Conservation (phyloP, 2,113 vertebrate genomes). For the Scartelaos histophorus region DNA sequence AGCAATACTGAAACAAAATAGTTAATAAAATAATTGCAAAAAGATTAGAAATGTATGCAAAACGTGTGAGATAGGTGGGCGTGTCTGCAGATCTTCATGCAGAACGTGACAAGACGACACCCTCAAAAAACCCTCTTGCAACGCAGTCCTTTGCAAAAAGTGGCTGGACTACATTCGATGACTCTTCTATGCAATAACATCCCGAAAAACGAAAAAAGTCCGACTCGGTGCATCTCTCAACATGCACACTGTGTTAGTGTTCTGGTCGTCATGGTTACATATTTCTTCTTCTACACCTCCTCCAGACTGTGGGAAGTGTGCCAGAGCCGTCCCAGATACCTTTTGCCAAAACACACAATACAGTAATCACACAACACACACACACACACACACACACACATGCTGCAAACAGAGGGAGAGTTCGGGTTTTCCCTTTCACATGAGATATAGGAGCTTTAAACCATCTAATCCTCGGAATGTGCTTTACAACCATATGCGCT, state of each 20-base stretch:
- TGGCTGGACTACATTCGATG: too few relatives aligned
- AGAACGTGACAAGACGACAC: too few relatives aligned
- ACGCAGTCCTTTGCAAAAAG: too few relatives aligned
- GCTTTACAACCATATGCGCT: slow-evolving; percentile 46
- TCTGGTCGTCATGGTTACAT: slow-evolving; percentile 24
- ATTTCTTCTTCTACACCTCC: slow-evolving; percentile 1
- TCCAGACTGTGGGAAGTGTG: slow-evolving; percentile 19
- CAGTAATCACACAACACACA: not conserved
- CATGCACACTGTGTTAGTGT: slow-evolving; percentile 2
- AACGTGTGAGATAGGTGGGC: too few relatives aligned
- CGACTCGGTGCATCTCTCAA: not conserved
- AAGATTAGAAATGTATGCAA: too few relatives aligned
- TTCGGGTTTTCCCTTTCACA: slow-evolving; percentile 19
- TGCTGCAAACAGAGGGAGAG: not conserved
- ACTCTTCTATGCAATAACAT: not conserved
- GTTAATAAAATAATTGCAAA: too few relatives aligned
- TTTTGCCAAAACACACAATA: slow-evolving; percentile 9
- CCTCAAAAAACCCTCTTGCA: too few relatives aligned
- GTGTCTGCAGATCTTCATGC: too few relatives aligned
- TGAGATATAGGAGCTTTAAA: slow-evolving; percentile 30
- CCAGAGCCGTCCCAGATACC: slow-evolving; percentile 22
- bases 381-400: not conserved
- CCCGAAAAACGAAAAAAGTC: not conserved
- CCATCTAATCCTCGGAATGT: slow-evolving; percentile 21
- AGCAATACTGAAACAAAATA: too few relatives aligned